Conservation (phyloP, 2,113 vertebrate genomes). For the Syrmaticus mikado region DNA sequence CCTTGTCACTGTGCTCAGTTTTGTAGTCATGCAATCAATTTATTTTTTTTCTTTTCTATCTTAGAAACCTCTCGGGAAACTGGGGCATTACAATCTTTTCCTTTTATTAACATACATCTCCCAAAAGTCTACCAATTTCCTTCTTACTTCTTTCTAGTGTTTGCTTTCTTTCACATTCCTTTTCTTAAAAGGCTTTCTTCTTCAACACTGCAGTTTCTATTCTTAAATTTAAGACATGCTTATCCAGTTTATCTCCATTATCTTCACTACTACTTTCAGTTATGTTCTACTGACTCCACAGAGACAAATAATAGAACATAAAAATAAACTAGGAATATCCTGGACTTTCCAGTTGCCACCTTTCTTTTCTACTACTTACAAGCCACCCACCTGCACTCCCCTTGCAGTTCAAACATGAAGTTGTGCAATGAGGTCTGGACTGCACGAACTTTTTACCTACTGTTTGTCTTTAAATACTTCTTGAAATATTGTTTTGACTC, state of each 20-base stretch:
- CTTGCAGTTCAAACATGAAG: neutral
- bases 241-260: neutral
- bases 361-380: neutral
- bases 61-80: neutral
- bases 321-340: neutral
- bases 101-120: constrained; percentile 2
- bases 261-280: neutral
- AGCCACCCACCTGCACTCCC: neutral
- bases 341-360: neutral
- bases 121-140: neutral
- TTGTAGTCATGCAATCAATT: neutral
- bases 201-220: neutral
- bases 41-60: neutral
- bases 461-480: neutral
- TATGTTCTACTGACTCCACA: neutral
- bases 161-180: neutral
- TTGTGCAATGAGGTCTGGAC: neutral
- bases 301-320: neutral
- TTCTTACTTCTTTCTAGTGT: neutral
- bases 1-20: neutral
- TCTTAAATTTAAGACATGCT: neutral
- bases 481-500: neutral
- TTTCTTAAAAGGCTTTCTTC: neutral
- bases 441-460: neutral
- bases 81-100: neutral